Evolutionary conservation across 2,888 invertebrate species (phyloP), one percentile per base, ranked within the genome.

Genomic region (Nebria salina): DNA sequence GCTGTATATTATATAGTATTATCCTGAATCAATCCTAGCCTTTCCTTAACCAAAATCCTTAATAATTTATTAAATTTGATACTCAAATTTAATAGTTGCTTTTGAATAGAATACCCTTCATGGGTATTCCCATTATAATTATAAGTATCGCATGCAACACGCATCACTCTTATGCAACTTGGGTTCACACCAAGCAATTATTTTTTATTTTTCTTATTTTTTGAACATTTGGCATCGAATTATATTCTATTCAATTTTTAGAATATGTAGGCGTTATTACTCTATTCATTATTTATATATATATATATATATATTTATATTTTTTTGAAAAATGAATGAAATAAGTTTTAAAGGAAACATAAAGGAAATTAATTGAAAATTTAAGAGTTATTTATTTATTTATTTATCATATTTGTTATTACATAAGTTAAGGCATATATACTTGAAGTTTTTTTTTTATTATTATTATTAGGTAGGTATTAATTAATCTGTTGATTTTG

Each of bases 381-480:
- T 65, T 65, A 42, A 81, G 81, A 70, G 68, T 81, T 75, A 81
- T 81, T 76, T 64, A 15, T 81, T 81, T 81, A 81, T 81, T 81
- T 11, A 54, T 54, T 13, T 7, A 72, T 76, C 70, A 80, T 80
- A 80, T 76, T 76, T 81, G 75, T 76, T 76, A 81, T 54, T 81
- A 81, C 81, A 81, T 81, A 81, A 76, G 76, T 81, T 81, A 81
- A 81, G 81, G 81, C 81, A 81, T 81, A 81, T 81, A 81, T 72
- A 81, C 64, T 76, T 72, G 65, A 76, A 76, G 72, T n/a, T 76
- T 70, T n/a, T 34, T 72, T 43, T 64, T 54, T 54, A 11, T 54
- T 54, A 54, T 54, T 54, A 54, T 54, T 54, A 54, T 54, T 54
- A 54, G 8, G 8, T 54, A 54, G 54, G 4, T 6, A 54, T 54